These are phyloP conservation scores for Tichodroma muraria DNA, from an alignment of 2,113 vertebrate genomes.

Conservation along the genomic window DNA sequence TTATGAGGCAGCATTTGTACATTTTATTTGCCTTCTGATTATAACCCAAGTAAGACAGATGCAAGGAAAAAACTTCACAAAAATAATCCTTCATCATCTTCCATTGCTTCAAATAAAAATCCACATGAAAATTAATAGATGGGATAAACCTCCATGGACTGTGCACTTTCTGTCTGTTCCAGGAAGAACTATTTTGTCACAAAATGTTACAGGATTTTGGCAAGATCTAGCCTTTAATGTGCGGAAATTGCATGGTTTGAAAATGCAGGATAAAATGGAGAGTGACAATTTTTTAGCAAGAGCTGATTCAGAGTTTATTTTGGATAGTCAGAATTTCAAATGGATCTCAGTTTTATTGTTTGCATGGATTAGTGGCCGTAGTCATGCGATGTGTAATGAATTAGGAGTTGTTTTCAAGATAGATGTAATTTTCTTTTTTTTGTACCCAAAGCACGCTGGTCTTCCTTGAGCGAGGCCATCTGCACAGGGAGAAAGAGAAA, in stretches of 20 bases:
- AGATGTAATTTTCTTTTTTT: background rate
- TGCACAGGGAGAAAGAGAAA: background rate
- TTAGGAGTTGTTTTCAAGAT: conserved; percentile 2
- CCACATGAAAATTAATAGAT: background rate
- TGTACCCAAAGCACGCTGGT: background rate
- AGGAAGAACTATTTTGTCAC: background rate
- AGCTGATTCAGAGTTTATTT: background rate
- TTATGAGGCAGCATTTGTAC: background rate
- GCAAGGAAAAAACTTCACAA: background rate
- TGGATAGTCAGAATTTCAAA: background rate
- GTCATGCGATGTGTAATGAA: background rate
- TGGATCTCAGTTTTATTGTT: background rate
- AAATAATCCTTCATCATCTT: background rate
- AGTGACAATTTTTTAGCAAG: background rate
- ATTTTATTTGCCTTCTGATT: background rate
- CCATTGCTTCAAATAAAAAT: background rate
- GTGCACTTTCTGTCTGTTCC: background rate
- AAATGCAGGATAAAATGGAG: background rate
- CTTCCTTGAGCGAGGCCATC: conserved; percentile 8
- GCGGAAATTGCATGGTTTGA: background rate
- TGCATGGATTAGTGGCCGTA: background rate
- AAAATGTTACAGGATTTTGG: background rate
- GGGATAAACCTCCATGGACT: background rate
- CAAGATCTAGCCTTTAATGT: background rate
- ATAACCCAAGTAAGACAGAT: background rate